Percentiles rank a stretch among this genome's conserved stretches.
Conservation (phyloP, 2,888 invertebrate genomes). For the Erebia palarica region DNA sequence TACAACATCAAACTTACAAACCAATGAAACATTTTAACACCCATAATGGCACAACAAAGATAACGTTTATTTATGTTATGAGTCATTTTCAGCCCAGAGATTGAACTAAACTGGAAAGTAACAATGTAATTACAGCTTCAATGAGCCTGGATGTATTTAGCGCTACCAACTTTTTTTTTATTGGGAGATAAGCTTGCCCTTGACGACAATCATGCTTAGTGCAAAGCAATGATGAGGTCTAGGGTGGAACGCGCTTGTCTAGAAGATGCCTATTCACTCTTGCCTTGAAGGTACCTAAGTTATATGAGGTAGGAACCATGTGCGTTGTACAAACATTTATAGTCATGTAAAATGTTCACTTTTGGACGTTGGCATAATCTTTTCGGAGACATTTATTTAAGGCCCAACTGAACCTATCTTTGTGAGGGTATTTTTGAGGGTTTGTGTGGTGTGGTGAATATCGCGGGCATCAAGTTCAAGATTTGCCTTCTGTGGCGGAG, state of each 20-base stretch:
- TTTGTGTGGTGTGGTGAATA: too few species aligned
- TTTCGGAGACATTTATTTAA: not conserved
- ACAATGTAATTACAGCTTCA: not conserved
- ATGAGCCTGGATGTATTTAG: not conserved
- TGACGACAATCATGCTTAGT: too few species aligned
- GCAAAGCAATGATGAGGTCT: too few species aligned
- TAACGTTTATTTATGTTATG: not conserved
- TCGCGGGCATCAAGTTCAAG: too few species aligned
- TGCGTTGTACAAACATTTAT: not conserved
- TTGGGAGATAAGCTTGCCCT: too few species aligned
- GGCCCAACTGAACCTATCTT: too few species aligned
- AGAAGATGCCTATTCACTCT: too few species aligned
- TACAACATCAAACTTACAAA: slow-evolving; percentile 7
- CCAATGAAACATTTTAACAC: not conserved
- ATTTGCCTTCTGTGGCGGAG: too few species aligned
- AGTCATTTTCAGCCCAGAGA: not conserved
- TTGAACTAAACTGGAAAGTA: not conserved
- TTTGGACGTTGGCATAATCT: not conserved
- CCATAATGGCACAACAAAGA: not conserved
- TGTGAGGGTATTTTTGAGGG: too few species aligned
- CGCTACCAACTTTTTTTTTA: not conserved
- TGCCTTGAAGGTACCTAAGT: too few species aligned
- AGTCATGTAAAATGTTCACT: not conserved
- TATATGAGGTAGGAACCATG: too few species aligned
- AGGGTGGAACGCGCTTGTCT: too few species aligned